Percentiles rank a stretch among this genome's conserved stretches.
Conservation (phyloP, 2,888 invertebrate genomes). For the Apamea sordens region DNA sequence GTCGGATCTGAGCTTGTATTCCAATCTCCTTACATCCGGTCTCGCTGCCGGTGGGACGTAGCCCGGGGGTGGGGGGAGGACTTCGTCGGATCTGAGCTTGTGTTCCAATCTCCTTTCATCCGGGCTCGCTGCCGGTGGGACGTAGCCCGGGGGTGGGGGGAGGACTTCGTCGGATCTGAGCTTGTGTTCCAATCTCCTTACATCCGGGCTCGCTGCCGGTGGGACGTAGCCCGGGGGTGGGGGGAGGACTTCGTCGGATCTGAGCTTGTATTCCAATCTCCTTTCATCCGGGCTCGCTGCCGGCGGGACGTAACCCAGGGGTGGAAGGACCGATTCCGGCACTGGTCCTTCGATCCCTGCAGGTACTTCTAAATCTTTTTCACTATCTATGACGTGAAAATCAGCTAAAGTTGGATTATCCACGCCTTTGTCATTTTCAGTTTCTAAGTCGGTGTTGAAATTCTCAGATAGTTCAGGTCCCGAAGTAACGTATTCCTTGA, state of each 20-base stretch:
- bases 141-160: conserved; percentile 65
- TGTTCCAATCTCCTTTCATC: conserved; percentile 34
- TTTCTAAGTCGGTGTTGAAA: not conserved
- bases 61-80: conserved; percentile 55
- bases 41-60: conserved; percentile 61
- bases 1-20: conserved; percentile 16
- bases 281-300: conserved; percentile 5
- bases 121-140: conserved; percentile 35
- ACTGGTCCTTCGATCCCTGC: conserved; percentile 86
- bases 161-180: conserved; percentile 5
- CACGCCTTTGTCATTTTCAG: conserved; percentile 52
- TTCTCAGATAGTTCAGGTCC: conserved; percentile 15
- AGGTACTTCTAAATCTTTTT: conserved; percentile 87
- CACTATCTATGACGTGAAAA: conserved; percentile 86
- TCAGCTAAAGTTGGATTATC: conserved; percentile 78
- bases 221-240: conserved; percentile 68
- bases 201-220: conserved; percentile 11
- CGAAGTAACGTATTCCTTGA: conserved; percentile 9
- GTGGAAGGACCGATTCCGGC: conserved; percentile 82
- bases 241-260: not conserved
- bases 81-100: conserved; percentile 4
- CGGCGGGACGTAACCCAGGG: conserved; percentile 72
- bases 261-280: conserved; percentile 22
- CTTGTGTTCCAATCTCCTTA: conserved; percentile 26
- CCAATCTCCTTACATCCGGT: conserved; percentile 23